phyloP scores from a whole-genome alignment of 2,797 vertebrate species.

The Petrocephalus sullivani region DNA sequence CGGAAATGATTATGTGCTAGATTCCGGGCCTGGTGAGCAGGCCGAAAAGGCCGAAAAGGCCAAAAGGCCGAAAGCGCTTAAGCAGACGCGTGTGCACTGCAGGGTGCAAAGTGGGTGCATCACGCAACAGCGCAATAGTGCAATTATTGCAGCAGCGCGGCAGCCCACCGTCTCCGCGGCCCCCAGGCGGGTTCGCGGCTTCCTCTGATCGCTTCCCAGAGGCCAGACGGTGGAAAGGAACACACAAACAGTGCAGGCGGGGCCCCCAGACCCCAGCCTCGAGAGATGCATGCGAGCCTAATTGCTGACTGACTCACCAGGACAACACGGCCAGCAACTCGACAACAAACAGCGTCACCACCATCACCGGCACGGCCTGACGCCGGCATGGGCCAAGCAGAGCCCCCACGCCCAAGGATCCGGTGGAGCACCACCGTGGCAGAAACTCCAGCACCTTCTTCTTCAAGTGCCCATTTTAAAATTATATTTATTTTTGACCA shows the following conservation, averaged over 20 bases:
- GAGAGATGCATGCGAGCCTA: constrained; percentile 28
- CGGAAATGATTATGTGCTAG: neutral
- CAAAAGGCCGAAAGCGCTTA: neutral
- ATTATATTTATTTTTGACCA: neutral
- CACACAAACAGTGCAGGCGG: constrained; percentile 30
- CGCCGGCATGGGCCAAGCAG: neutral
- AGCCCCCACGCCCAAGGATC: neutral
- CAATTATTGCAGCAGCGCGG: constrained; percentile 34
- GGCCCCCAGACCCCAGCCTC: neutral
- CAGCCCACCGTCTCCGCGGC: neutral
- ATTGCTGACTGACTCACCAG: constrained; percentile 44
- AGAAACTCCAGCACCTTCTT: neutral
- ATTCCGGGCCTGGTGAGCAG: neutral
- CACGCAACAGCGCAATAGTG: constrained; percentile 23
- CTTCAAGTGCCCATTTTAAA: neutral
- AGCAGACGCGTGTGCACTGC: neutral
- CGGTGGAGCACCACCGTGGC: neutral
- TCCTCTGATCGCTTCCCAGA: constrained; percentile 47
- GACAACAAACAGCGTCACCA: constrained; percentile 37
- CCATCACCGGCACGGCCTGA: neutral
- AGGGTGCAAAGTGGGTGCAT: constrained; percentile 12
- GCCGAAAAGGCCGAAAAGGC: neutral
- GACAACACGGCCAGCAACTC: constrained; percentile 37
- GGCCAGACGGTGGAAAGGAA: constrained; percentile 52
- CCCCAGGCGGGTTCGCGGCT: constrained; percentile 32